Evolutionary conservation across 1,140 invertebrate genomes (phyloP).

Genomic region (Penaeus chinensis): DNA sequence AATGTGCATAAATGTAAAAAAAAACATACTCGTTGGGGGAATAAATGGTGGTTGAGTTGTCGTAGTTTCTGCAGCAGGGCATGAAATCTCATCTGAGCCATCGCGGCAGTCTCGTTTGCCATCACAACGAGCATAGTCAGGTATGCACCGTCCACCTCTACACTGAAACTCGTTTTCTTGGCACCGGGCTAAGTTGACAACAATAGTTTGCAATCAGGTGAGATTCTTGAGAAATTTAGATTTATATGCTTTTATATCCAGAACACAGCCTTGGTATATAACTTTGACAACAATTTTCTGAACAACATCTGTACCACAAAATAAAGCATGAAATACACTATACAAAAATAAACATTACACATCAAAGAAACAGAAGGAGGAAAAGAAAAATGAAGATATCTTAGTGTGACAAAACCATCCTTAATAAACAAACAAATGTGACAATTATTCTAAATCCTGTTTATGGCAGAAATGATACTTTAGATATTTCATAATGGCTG

Average conservation of each 20-base stretch:
- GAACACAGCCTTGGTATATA: no score
- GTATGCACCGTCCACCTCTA: constrained; percentile 24
- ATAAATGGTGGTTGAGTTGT: neutral
- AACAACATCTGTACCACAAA: no score
- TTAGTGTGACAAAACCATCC: neutral
- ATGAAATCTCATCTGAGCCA: constrained; percentile 77
- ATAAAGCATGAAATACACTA: neutral
- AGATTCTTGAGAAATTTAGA: no score
- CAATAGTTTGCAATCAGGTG: no score
- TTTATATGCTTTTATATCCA: no score
- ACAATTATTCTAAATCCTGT: neutral
- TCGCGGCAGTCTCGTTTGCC: constrained; percentile 75
- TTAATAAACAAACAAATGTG: neutral
- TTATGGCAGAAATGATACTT: neutral
- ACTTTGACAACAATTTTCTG: no score
- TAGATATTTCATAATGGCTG: no score
- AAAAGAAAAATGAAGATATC: neutral
- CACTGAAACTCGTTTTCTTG: neutral
- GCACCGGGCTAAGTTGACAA: neutral
- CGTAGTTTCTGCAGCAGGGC: constrained; percentile 67
- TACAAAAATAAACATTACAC: neutral
- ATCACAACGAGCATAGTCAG: constrained; percentile 66
- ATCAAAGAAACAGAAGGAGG: neutral
- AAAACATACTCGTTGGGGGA: no score
- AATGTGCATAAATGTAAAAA: no score